These are phyloP conservation scores for Salvelinus sp. DNA, from an alignment of 2,113 vertebrate species.

Conservation along the genomic window DNA sequence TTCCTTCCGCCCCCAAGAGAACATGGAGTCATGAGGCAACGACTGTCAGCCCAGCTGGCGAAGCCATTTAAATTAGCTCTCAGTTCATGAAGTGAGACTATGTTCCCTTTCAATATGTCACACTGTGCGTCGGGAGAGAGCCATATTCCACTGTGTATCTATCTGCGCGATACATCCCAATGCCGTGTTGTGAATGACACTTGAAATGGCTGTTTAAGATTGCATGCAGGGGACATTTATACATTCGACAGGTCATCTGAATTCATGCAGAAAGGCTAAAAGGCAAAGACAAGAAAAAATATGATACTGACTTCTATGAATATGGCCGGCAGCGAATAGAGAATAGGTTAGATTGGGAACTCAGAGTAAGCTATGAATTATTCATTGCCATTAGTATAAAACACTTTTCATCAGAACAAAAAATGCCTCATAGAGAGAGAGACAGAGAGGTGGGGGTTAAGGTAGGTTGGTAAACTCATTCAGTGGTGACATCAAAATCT, in stretches of 20 bases:
- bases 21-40: constrained; percentile 8
- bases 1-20: constrained; percentile 1
- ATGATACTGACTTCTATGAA: no score
- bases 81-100: background rate
- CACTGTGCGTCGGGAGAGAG: constrained; percentile 12
- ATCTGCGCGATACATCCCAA: constrained; percentile 8
- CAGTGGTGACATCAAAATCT: no score
- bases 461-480: background rate
- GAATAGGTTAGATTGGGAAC: constrained; percentile 10
- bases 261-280: background rate
- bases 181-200: no score
- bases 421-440: background rate
- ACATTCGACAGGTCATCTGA: background rate
- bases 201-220: background rate
- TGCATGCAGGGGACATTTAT: background rate
- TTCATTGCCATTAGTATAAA: constrained; percentile 27
- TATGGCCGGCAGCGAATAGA: background rate
- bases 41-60: constrained; percentile 5
- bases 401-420: constrained; percentile 3
- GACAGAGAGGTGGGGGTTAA: background rate
- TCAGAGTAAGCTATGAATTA: constrained; percentile 33
- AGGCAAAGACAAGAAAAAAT: background rate
- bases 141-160: background rate
- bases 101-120: constrained; percentile 8
- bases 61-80: constrained; percentile 11